Evolutionary conservation across 1,140 invertebrate genomes (phyloP).

Genomic region (Trichogramma pretiosum): DNA sequence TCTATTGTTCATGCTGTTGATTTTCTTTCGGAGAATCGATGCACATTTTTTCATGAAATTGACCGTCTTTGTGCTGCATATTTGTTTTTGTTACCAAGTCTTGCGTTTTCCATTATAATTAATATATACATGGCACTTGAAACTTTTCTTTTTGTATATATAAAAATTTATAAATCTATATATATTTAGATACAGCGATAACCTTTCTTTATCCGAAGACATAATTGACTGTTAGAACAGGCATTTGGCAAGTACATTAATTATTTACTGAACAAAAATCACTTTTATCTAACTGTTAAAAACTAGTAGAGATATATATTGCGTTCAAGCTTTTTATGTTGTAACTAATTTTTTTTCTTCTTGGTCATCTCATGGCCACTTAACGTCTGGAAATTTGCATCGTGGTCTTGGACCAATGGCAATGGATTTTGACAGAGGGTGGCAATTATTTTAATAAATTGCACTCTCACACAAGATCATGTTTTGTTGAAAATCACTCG

Average conservation of each 20-base stretch:
- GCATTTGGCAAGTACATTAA: constrained; percentile 10
- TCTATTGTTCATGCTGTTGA: constrained; percentile 15
- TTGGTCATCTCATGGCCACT: constrained; percentile 3
- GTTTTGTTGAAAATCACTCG: constrained; percentile 5
- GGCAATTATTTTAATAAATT: not conserved
- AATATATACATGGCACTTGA: constrained; percentile 20
- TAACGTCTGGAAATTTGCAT: constrained; percentile 8
- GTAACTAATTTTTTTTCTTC: constrained; percentile 11
- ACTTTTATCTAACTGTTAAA: constrained; percentile 1
- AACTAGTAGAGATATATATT: not conserved
- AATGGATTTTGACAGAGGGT: constrained; percentile 9
- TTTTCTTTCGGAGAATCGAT: constrained; percentile 28
- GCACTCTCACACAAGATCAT: too few relatives aligned
- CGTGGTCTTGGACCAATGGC: constrained; percentile 3
- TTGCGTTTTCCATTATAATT: too few relatives aligned
- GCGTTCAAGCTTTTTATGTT: constrained; percentile 9
- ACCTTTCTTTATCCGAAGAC: constrained; percentile 1
- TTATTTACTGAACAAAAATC: not conserved
- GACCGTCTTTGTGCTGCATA: constrained; percentile 22
- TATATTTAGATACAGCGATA: constrained; percentile 10
- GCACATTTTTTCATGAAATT: constrained; percentile 30
- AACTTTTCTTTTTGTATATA: constrained; percentile 15
- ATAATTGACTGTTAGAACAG: not conserved
- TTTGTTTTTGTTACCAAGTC: too few relatives aligned
- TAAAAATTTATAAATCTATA: constrained; percentile 10